Base-by-base conservation (phyloP, 2,888 invertebrate genomes). In the Calameuta idolon region DNA sequence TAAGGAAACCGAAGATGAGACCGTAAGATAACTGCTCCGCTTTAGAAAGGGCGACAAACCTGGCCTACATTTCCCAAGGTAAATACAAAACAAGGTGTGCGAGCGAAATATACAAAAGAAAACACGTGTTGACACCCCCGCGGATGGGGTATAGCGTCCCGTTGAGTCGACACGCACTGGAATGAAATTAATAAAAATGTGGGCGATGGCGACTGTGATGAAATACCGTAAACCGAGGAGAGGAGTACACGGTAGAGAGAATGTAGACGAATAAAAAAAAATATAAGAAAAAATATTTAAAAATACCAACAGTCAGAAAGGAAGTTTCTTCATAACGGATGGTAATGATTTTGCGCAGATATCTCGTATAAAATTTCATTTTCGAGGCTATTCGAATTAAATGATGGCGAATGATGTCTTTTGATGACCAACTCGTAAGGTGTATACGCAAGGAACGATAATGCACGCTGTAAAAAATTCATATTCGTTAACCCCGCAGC, bases 61-160 rank as follows among this genome's bases (percentile, higher is more conserved):
- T 12, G 71, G 71, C 31, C 71, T 71, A 30, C 31, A 71, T 71
- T 71, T 71, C 33, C 11, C 31, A 71, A 71, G 31, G 31, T 71
- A 71, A 33, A 15, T 31, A 33, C 71, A 71, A 15, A 31, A 33
- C 31, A 71, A 9, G 31, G 55, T 23, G 23, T 23, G 23, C 55
- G 55, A 55, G 15, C 55, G 55, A 55, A 55, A 23, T 23, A 9
- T 55, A 71, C 31, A 71, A 33, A 71, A 71, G 71, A 71, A 71
- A 30, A 71, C 71, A 71, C 71, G 71, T 71, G 71, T 31, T 33
- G 31, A 71, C 71, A n/a, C 71, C 71, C 71, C 30, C 71, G 71
- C 71, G 71, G 55, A 55, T 55, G 55, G 23, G 55, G 23, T 5
- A 55, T 23, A 55, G 31, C 71, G 71, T 71, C 15, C 31, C 71